Percentiles rank a stretch among this genome's conserved stretches.
phyloP scores from a whole-genome alignment of 2,797 vertebrate genomes.

The Nyctibius grandis region DNA sequence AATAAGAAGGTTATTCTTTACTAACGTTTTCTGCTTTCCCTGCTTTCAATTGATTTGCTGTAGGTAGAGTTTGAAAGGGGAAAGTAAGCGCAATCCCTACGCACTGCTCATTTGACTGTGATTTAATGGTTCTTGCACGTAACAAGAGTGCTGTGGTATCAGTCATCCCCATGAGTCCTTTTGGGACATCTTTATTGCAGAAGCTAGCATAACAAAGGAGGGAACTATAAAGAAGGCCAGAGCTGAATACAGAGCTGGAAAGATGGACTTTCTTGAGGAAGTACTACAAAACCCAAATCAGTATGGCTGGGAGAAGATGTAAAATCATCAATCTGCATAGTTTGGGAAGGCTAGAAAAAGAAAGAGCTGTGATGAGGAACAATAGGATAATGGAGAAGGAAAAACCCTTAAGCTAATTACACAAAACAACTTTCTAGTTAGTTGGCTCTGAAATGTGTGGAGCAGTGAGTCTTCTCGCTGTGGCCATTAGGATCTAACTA shows the following conservation, averaged over 20 bases:
- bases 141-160: not conserved
- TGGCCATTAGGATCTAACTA: not conserved
- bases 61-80: conserved; percentile 11
- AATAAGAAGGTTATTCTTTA: conserved; percentile 34
- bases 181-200: not conserved
- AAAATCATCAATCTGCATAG: not conserved
- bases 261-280: conserved; percentile 13
- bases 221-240: not conserved
- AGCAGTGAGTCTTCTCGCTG: not conserved
- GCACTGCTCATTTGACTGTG: not conserved
- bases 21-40: conserved; percentile 32
- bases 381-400: not conserved
- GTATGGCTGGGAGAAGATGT: not conserved
- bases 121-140: not conserved
- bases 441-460: not conserved
- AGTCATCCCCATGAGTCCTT: not conserved
- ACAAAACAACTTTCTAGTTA: not conserved
- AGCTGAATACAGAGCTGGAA: conserved; percentile 1
- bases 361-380: not conserved
- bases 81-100: not conserved
- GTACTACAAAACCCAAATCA: not conserved
- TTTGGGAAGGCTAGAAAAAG: not conserved
- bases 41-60: conserved; percentile 15
- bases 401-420: not conserved
- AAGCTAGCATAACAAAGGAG: not conserved